Evolutionary conservation across 2,113 vertebrate genomes (phyloP).

Genomic region (Rhabdornis inornatus): DNA sequence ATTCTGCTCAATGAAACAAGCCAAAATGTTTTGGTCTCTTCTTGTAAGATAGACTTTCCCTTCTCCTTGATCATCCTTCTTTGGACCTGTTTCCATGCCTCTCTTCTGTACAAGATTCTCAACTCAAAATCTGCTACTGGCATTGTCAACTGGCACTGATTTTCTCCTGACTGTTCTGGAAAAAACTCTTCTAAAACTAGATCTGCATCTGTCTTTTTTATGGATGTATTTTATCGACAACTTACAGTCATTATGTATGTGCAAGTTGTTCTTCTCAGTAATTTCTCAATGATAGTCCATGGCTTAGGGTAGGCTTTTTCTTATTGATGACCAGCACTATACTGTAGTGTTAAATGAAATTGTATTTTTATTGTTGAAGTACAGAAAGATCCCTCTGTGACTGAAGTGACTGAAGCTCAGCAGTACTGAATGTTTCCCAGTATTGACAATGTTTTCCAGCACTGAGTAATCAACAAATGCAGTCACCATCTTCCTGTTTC

Average conservation of each 20-base stretch:
- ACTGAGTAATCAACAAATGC: neutral
- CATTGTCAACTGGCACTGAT: neutral
- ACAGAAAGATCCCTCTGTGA: neutral
- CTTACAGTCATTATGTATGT: neutral
- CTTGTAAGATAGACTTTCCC: neutral
- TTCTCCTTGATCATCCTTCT: neutral
- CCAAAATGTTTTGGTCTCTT: constrained; percentile 33
- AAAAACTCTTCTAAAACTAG: neutral
- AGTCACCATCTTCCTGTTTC: neutral
- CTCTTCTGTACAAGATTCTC: neutral
- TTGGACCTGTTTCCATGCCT: neutral
- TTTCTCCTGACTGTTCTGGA: neutral
- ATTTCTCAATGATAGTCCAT: neutral
- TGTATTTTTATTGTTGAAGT: neutral
- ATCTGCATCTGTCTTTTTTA: neutral
- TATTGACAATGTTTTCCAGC: neutral
- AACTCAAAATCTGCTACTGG: neutral
- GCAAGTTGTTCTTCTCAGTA: neutral
- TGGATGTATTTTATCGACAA: neutral
- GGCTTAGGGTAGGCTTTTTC: neutral
- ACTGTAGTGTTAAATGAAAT: neutral
- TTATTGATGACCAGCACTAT: neutral
- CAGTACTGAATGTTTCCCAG: neutral
- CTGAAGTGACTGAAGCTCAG: neutral
- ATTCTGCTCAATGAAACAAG: constrained; percentile 10